Evolutionary conservation across 2,888 invertebrate species (phyloP).

Genomic region (Athalia circularis): DNA sequence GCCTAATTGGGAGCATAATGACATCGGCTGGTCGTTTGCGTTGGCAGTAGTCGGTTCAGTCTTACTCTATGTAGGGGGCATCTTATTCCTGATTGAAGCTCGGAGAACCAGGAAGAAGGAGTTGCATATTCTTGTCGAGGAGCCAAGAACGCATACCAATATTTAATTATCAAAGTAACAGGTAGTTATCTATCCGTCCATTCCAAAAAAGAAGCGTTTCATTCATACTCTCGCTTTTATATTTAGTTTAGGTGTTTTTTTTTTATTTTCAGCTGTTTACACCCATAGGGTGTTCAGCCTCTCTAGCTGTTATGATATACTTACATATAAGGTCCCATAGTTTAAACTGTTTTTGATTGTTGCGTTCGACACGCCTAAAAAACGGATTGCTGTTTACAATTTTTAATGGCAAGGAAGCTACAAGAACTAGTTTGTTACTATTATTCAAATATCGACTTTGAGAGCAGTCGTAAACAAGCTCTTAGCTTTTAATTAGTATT

Average conservation of each 20-base stretch:
- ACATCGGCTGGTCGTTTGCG: constrained; percentile 95
- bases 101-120: constrained; percentile 85
- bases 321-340: neutral
- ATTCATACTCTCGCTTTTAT: constrained; percentile 28
- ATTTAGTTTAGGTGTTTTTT: constrained; percentile 1
- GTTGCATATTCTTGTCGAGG: constrained; percentile 83
- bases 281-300: neutral
- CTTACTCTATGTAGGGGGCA: constrained; percentile 84
- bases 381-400: neutral
- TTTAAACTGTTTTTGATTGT: constrained; percentile 4
- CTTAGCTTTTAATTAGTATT: constrained; percentile 28
- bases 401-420: neutral
- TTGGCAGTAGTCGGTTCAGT: constrained; percentile 88
- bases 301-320: too few relatives aligned
- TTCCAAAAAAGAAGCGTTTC: constrained; percentile 17
- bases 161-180: constrained; percentile 76
- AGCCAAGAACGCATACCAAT: constrained; percentile 83
- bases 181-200: constrained; percentile 29
- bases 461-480: constrained; percentile 43
- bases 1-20: constrained; percentile 97
- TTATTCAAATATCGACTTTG: constrained; percentile 25
- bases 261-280: too few relatives aligned
- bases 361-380: neutral
- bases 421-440: neutral
- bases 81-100: constrained; percentile 89